phyloP scores from a whole-genome alignment of 2,797 vertebrate species.

The Buceros bicornis region DNA sequence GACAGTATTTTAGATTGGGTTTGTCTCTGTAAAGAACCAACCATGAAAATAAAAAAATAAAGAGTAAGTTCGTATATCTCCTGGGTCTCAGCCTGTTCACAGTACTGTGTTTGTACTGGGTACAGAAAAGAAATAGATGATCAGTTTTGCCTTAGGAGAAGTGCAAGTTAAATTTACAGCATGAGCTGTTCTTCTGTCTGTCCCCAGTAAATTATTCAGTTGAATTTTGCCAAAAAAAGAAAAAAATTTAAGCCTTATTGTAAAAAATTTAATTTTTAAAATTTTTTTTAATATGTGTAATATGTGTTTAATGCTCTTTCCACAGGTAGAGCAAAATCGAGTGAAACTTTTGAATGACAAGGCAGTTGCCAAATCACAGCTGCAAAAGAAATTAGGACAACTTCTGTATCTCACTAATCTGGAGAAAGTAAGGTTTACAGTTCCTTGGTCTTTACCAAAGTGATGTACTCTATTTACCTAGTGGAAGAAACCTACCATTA shows the following conservation, averaged over 20 bases:
- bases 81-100: neutral
- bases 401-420: constrained; percentile 96
- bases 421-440: constrained; percentile 87
- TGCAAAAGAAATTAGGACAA: constrained; percentile 98
- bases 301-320: neutral
- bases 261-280: neutral
- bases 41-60: neutral
- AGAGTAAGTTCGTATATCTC: neutral
- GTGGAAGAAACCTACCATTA: neutral
- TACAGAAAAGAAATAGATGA: neutral
- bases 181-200: neutral
- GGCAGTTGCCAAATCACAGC: constrained; percentile 94
- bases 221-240: neutral
- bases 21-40: neutral
- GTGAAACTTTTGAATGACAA: constrained; percentile 98
- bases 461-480: neutral
- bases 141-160: neutral
- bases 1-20: neutral
- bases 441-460: neutral
- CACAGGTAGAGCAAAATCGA: constrained; percentile 95
- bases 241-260: neutral
- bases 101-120: neutral
- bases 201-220: neutral
- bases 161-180: neutral
- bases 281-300: neutral